Conservation (phyloP, 2,113 vertebrate genomes). For the Poeciliopsis occidentalis region DNA sequence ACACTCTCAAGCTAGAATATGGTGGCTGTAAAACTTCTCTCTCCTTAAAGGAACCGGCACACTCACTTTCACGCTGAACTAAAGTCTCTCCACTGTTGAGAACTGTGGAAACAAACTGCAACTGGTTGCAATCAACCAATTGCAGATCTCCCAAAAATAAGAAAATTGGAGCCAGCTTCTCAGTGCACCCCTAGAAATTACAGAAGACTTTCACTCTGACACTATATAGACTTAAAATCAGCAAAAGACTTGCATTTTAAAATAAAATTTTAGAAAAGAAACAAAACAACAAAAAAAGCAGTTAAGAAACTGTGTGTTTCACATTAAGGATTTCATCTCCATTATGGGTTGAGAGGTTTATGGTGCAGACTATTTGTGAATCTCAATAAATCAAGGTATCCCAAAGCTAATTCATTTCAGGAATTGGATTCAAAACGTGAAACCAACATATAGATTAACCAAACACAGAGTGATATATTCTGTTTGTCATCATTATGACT, state of each 20-base stretch:
- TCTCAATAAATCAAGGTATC: background rate
- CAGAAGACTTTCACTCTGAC: background rate
- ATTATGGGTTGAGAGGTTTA: background rate
- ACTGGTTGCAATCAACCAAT: conserved; percentile 64
- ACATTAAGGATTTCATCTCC: background rate
- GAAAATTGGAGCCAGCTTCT: too few relatives aligned
- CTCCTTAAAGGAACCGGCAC: conserved; percentile 33
- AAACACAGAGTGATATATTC: background rate
- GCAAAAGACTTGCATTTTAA: background rate
- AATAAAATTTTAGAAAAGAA: background rate
- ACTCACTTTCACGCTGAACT: conserved; percentile 31
- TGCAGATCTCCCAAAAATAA: too few relatives aligned
- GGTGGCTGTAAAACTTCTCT: conserved; percentile 44
- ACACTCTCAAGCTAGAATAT: conserved; percentile 29
- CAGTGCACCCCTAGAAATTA: background rate
- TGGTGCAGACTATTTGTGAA: background rate
- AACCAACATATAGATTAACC: background rate
- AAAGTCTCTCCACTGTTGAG: conserved; percentile 50
- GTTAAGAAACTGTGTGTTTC: background rate
- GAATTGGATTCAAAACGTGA: background rate
- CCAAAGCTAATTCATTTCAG: background rate
- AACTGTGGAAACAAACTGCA: conserved; percentile 67
- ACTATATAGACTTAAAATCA: background rate
- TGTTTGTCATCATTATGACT: background rate
- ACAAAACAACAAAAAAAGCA: too few relatives aligned